Evolutionary conservation across 2,888 invertebrate genomes (phyloP).

Genomic region (Homarus gammarus): DNA sequence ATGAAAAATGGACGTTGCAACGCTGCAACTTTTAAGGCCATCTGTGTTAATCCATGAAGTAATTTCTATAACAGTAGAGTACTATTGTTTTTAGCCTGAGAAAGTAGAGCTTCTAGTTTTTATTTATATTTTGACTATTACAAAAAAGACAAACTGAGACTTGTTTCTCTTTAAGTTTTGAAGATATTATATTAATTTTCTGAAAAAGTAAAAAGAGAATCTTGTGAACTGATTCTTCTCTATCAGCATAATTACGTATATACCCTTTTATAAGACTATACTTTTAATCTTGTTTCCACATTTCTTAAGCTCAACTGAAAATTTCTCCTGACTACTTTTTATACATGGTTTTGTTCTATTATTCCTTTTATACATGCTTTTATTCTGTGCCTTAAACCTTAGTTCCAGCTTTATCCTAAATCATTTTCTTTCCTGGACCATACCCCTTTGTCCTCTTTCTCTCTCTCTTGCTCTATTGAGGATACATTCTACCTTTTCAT

Average conservation of each 20-base stretch:
- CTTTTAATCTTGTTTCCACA: neutral
- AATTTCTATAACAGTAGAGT: neutral
- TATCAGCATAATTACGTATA: neutral
- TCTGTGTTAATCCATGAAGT: neutral
- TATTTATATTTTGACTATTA: neutral
- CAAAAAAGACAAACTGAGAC: neutral
- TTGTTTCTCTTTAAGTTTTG: neutral
- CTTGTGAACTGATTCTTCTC: neutral
- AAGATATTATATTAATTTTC: no score
- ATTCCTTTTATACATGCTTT: slow-evolving; percentile 19
- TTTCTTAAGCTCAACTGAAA: neutral
- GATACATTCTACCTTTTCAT: slow-evolving; percentile 3
- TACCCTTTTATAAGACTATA: neutral
- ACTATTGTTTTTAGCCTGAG: neutral
- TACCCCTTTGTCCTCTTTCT: neutral
- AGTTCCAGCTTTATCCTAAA: slow-evolving; percentile 4
- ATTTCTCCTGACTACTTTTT: neutral
- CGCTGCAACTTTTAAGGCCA: neutral
- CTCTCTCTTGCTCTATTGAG: slow-evolving; percentile 24
- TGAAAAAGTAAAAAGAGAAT: neutral
- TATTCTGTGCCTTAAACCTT: slow-evolving; percentile 18
- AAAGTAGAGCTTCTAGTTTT: neutral
- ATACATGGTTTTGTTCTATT: neutral
- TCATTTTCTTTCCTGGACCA: slow-evolving; percentile 23
- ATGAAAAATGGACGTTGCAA: no score